These are phyloP conservation scores for Lagopus muta DNA, from an alignment of 2,113 vertebrate genomes.

Conservation along the genomic window DNA sequence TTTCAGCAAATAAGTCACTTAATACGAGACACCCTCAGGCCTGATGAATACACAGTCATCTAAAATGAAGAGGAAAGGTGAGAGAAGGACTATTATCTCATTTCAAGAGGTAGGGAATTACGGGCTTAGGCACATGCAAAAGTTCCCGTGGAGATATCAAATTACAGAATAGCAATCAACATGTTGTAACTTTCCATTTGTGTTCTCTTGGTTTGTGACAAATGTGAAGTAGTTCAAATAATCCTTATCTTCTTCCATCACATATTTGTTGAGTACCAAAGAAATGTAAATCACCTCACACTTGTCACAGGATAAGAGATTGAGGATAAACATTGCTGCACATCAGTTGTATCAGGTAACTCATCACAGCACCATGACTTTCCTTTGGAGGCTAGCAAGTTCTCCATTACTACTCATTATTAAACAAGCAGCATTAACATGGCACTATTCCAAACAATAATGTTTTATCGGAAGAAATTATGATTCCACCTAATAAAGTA, in stretches of 20 bases:
- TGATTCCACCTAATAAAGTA: background rate
- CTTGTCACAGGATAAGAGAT: constrained; percentile 56
- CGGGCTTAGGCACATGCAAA: background rate
- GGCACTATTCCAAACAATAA: background rate
- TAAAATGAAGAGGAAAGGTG: background rate
- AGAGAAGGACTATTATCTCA: background rate
- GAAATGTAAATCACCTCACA: constrained; percentile 56
- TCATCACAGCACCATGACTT: background rate
- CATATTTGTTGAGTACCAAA: constrained; percentile 27
- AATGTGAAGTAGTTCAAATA: constrained; percentile 49
- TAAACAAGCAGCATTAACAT: background rate
- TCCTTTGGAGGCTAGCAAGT: background rate
- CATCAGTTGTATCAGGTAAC: constrained; percentile 43
- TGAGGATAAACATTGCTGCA: background rate
- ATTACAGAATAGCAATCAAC: background rate
- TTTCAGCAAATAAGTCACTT: background rate
- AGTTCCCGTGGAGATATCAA: constrained; percentile 25
- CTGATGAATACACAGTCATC: background rate
- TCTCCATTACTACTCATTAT: background rate
- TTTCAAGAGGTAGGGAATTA: background rate
- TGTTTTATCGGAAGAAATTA: background rate
- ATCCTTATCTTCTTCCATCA: constrained; percentile 27
- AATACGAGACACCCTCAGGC: background rate
- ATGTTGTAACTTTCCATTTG: background rate
- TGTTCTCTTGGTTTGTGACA: background rate